These are phyloP conservation scores for Drosophila yooni DNA, from an alignment of 2,888 invertebrate species.

Conservation along the genomic window DNA sequence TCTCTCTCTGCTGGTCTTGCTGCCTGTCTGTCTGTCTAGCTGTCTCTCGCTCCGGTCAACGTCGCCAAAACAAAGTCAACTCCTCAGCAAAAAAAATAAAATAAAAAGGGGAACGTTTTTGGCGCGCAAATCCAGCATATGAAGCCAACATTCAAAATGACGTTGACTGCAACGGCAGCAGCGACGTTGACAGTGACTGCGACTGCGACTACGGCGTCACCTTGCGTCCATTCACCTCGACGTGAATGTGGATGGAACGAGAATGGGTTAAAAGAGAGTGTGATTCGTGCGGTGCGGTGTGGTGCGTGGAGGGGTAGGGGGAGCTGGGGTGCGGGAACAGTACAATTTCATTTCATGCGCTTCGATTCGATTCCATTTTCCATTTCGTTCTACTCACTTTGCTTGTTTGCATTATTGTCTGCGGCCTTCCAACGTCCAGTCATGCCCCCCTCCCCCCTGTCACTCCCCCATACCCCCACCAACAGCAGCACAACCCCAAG, in stretches of 20 bases:
- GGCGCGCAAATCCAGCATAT: slow-evolving; percentile 68
- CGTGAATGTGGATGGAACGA: slow-evolving; percentile 36
- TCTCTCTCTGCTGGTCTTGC: slow-evolving; percentile 15
- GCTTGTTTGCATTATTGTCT: slow-evolving; percentile 55
- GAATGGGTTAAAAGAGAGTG: slow-evolving; percentile 19
- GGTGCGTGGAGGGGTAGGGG: not conserved
- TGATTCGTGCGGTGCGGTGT: not conserved
- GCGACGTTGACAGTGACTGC: slow-evolving; percentile 28
- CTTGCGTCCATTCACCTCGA: slow-evolving; percentile 79
- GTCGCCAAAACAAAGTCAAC: slow-evolving; percentile 63
- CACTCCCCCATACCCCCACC: not conserved
- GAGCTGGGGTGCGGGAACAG: not conserved
- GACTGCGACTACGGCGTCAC: slow-evolving; percentile 60
- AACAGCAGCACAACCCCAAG: not conserved
- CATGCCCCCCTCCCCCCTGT: slow-evolving; percentile 2
- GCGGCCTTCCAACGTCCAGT: slow-evolving; percentile 61
- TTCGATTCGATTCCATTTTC: slow-evolving; percentile 76
- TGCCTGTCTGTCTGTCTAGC: slow-evolving; percentile 27
- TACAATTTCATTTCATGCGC: slow-evolving; percentile 63
- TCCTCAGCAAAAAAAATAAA: slow-evolving; percentile 30
- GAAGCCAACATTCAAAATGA: slow-evolving; percentile 50
- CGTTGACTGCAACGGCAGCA: slow-evolving; percentile 48
- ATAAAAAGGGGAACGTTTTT: slow-evolving; percentile 67
- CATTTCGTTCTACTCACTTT: slow-evolving; percentile 69
- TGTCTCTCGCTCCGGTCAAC: slow-evolving; percentile 49